Evolutionary conservation across 2,797 vertebrate genomes (phyloP), one percentile per base, ranked within the genome.

Genomic region (Argyrosomus regius): DNA sequence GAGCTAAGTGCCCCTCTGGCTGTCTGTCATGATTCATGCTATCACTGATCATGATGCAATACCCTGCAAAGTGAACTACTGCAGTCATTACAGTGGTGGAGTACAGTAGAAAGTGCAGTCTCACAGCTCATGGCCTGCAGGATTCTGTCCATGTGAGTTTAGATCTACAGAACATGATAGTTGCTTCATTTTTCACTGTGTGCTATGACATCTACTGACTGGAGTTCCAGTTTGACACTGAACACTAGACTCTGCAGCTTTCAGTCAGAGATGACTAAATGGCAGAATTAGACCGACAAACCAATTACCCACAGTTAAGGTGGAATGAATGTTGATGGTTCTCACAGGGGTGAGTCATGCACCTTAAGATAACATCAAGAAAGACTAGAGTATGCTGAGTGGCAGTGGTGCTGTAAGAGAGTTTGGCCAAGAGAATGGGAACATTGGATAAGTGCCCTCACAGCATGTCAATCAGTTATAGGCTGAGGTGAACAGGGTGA

Each of bases 11-110:
- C 67, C 54, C 82, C 78, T 82, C 87, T 69, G 87, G 82, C 65
- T 89, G 83, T 63, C 80, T 82, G 81, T 82, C 84, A 75, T 72
- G 69, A 86, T 82, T 86, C 77, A 82, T 87, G 74, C 59, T 60
- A 84, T 79, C 65, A 64, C 68, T 67, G 59, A 72, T 87, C 80
- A 60, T 91, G 92, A 92, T 88, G 90, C 89, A 92, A 92, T 31
- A 24, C 31, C 14, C 52, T 87, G 90, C 63, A 89, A 92, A 87
- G 66, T 75, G 70, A 81, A 83, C 66, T 65, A 14, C 78, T 73
- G 81, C 83, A 78, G 83, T 89, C 77, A 77, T 78, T 80, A 82
- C 72, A 78, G 75, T 31, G 43, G 26, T 26, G 5, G 45, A 81
- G 54, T 84, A 87, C 81, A 87, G 73, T 84, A 75, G 41, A 66